Evolutionary conservation across 2,888 invertebrate genomes (phyloP), one percentile per base, ranked within the genome.

Genomic region (Ectobius pallidus): DNA sequence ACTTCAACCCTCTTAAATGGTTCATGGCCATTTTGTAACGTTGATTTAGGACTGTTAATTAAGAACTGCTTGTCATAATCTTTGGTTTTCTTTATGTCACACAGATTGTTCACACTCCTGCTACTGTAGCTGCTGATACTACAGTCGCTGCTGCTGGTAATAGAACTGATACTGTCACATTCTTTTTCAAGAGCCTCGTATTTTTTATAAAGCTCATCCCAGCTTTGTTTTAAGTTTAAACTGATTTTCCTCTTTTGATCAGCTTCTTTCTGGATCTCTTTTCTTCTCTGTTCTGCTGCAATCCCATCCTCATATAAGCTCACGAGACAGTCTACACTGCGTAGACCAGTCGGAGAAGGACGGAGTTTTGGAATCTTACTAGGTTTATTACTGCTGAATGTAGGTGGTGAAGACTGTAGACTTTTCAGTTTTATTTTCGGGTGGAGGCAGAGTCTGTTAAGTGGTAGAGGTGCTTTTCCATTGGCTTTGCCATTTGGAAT

Each of bases 101-200:
- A 16, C 30, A 58, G 30, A 30, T 32, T 58, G 30, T 14, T 20
- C 27, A n/a, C 27, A 27, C 55, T 55, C 14, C 14, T 22, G 7
- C 25, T 55, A 14, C 55, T 46, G 46, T n/a, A 46, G n/a, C 46
- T 46, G n/a, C 7, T 3, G n/a, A 25, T 4, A 61, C 61, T 61
- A 16, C 16, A 42, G 16, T 44, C 65, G 18, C 65, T 46, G 46
- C 46, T 65, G n/a, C 27, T 65, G 27, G 27, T 65, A n/a, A 65
- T 11, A 65, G 58, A 32, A 58, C n/a, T 30, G 16, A 39, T 58
- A 30, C 27, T 46, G 18, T 65, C 63, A 61, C 73, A 73, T 52
- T 75, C 74, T 18, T 46, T 63, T 44, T 75, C 73, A 16, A 73
- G 39, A 49, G 70, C 73, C 34, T 75, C 73, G 52, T 74, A 74